phyloP scores from a whole-genome alignment of 1,140 invertebrate species.

The Tyrophagus putrescentiae region DNA sequence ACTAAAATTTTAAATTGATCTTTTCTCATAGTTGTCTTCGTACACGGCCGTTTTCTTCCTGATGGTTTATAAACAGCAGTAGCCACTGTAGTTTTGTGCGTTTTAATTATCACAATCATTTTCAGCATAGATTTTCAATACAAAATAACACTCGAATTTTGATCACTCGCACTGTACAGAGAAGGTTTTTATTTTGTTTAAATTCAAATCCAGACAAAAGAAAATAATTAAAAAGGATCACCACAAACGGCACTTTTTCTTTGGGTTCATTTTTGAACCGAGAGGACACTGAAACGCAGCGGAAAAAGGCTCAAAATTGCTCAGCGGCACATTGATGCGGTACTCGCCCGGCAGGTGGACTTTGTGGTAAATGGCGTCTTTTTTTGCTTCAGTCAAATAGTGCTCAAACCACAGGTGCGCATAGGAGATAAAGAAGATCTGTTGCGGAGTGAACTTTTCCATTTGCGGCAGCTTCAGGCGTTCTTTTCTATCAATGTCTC shows the following conservation, averaged over 20 bases:
- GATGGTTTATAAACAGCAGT: too few species aligned
- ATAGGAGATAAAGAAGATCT: slow-evolving; percentile 78
- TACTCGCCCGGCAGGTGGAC: slow-evolving; percentile 32
- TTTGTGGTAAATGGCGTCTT: too few species aligned
- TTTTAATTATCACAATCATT: too few species aligned
- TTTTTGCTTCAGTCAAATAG: neutral
- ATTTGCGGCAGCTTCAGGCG: slow-evolving; percentile 47
- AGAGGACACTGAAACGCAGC: slow-evolving; percentile 56
- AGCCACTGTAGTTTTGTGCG: too few species aligned
- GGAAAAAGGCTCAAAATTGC: slow-evolving; percentile 71
- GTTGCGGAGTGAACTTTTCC: slow-evolving; percentile 57
- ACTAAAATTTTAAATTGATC: too few species aligned
- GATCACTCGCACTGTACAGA: too few species aligned
- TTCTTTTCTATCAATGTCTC: slow-evolving; percentile 27
- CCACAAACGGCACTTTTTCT: slow-evolving; percentile 59
- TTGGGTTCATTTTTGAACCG: slow-evolving; percentile 65
- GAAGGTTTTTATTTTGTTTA: too few species aligned
- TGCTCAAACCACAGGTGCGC: slow-evolving; percentile 51
- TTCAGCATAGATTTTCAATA: too few species aligned
- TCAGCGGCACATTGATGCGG: slow-evolving; percentile 44
- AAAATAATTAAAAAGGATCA: slow-evolving; percentile 36
- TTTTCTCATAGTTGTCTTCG: too few species aligned
- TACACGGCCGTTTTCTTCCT: too few species aligned
- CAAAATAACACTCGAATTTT: too few species aligned
- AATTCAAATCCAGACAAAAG: too few species aligned